Base-by-base conservation (phyloP, 2,888 invertebrate genomes). In the Drosophila austrosaltans region DNA sequence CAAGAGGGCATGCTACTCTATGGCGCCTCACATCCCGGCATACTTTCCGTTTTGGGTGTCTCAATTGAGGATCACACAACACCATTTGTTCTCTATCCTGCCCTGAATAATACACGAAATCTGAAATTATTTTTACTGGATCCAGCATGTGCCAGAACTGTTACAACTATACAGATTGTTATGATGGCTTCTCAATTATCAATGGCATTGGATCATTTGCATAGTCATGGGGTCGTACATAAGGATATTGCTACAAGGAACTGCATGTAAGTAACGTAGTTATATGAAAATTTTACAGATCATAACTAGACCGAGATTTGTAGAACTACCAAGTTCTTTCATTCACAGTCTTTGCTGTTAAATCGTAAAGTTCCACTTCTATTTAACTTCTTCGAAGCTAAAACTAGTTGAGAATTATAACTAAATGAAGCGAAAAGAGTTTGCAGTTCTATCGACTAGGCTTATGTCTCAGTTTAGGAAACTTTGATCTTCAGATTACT, bases 191-290 rank as follows among this genome's bases (percentile, higher is more conserved):
- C 96, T 4, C 98, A 98, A 92, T 94, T 97, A 64, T 95, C 97
- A 22, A 94, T 96, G 81, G 98, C 97, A 0, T 93, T 98, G 58
- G 96, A 96, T 77, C 98, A 96, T 92, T 93, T 98, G 79, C 98
- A 98, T 90, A 96, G 96, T 59, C 96, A 97, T 87, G 95, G 96
- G 66, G 94, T 98, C 57, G 94, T 98, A 66, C 98, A 98, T 92
- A 96, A 96, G 91, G 98, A 98, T 91, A 94, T 98, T 65, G 98
- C 98, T 10, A 95, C 97, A 22, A 95, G 98, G 90, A 98, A 98
- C 93, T 98, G 97, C 93, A 95, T 97, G 97, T 97, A 94, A 95
- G 96, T 91, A 30, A 1, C 1, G 30, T 30, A 16, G 16, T 16
- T 16, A 16, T 16, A 16, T 16, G 16, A 16, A 16, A 16, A 16